These are phyloP conservation scores for Meiosimyza decipiens DNA, from an alignment of 2,888 invertebrate genomes.

Conservation along the genomic window DNA sequence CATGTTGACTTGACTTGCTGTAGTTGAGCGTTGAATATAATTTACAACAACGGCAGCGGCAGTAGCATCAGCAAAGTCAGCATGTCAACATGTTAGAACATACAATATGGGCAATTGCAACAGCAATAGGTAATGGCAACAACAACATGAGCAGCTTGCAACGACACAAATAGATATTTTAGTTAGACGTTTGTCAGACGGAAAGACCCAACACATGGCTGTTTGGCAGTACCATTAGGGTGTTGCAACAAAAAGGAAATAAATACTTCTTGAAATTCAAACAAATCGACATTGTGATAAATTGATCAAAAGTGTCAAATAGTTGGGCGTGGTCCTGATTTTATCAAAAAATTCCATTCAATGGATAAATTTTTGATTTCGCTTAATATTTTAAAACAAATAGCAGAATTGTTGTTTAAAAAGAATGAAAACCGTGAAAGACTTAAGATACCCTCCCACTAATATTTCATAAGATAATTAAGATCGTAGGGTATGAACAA, in stretches of 20 bases:
- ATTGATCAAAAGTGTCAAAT: no score
- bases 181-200: neutral
- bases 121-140: constrained; percentile 13
- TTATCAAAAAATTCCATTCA: no score
- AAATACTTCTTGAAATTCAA: no score
- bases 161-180: constrained; percentile 17
- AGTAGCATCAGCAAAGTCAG: constrained; percentile 24
- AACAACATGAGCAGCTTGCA: constrained; percentile 16
- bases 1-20: neutral
- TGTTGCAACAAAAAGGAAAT: neutral
- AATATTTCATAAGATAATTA: no score
- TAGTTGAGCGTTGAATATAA: neutral
- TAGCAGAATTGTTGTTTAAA: no score
- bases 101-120: constrained; percentile 11
- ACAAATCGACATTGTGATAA: no score
- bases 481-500: no score
- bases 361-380: no score
- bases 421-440: no score
- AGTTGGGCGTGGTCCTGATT: no score
- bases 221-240: neutral
- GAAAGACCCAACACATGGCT: neutral
- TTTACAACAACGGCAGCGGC: neutral
- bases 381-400: no score
- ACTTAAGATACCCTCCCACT: no score
- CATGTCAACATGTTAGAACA: constrained; percentile 32